Base-by-base conservation (phyloP, 2,888 invertebrate genomes). In the Morpho helenor region DNA sequence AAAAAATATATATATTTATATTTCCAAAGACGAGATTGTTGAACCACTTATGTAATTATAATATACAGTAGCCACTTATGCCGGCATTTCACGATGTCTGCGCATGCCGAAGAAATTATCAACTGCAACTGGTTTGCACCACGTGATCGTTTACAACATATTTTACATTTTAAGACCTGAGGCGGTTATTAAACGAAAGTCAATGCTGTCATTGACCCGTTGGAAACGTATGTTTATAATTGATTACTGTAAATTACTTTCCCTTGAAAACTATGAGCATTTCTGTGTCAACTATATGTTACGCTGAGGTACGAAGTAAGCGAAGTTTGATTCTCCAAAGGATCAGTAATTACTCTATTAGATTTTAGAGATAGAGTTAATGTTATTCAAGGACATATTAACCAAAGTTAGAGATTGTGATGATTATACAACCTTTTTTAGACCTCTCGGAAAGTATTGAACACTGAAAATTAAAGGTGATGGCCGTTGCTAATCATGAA, bases 161-260 rank as follows among this genome's bases (percentile, higher is more conserved):
- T 71, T 74, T 69, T 71, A 64, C 69, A 59, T 72, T 68, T 63
- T 65, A 67, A 16, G 67, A 70, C 68, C 68, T 60, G 56, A 63
- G 61, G 66, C 64, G 64, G 62, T 71, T 72, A 72, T 74, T 74
- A 77, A 79, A 78, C 67, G 80, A 82, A 82, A 82, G 80, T 79
- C 68, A 67, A 68, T 56, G 61, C 61, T 65, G 66, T 64, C 68
- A 63, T 65, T 70, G 66, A 66, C 63, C 65, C 58, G 64, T 54
- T 51, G 62, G 61, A 52, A 65, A 63, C 66, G 65, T 63, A 64
- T 66, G 59, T 66, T 59, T 64, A 62, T 67, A 64, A 61, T 63
- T 66, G 64, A 63, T 62, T 56, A 62, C 65, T 66, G 67, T 59
- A 65, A 60, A 56, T 61, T 57, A 68, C 71, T 72, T 71, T 72